Percentiles rank a stretch among this genome's conserved stretches.
Evolutionary conservation across 2,797 vertebrate species (phyloP).

Genomic region (Capromys pilorides): DNA sequence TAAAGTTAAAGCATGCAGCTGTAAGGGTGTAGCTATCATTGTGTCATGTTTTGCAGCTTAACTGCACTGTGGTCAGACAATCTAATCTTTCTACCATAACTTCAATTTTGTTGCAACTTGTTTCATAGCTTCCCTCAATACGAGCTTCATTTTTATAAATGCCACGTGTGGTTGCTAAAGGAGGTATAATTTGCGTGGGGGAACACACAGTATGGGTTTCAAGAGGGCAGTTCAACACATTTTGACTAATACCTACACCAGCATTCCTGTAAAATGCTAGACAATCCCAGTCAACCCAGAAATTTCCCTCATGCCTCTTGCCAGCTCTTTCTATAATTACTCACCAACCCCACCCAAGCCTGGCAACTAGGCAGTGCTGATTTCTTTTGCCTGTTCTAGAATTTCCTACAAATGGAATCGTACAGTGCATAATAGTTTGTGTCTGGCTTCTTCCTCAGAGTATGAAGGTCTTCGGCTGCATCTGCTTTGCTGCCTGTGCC

Average conservation of each 20-base stretch:
- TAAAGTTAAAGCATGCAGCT: neutral
- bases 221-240: neutral
- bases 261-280: neutral
- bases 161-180: neutral
- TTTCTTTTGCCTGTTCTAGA: neutral
- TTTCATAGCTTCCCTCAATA: neutral
- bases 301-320: neutral
- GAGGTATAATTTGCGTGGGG: neutral
- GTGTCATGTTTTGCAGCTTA: neutral
- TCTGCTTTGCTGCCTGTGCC: accelerated
- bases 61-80: neutral
- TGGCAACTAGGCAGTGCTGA: neutral
- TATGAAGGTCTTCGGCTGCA: neutral
- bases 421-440: neutral
- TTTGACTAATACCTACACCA: neutral
- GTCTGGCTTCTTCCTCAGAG: neutral
- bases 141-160: neutral
- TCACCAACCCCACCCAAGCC: neutral
- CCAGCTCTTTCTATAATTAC: too few species aligned
- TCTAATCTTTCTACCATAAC: neutral
- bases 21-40: neutral
- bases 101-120: neutral
- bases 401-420: neutral
- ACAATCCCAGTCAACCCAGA: neutral
- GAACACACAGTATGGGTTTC: neutral